Evolutionary conservation across 2,113 vertebrate genomes (phyloP).

Genomic region (Bos indicus): DNA sequence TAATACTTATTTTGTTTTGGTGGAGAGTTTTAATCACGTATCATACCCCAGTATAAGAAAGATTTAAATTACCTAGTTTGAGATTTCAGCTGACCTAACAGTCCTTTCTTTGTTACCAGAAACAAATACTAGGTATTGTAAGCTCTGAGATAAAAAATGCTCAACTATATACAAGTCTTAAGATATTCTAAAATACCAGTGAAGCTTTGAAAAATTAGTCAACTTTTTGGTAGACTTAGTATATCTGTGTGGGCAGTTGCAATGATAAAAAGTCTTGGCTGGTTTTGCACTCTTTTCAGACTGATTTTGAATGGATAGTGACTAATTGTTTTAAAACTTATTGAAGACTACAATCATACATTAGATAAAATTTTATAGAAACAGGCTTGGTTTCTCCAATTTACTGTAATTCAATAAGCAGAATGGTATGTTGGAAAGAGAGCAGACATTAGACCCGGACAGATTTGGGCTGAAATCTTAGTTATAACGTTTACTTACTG

Average conservation of each 20-base stretch:
- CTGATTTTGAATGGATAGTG: not conserved
- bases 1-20: not conserved
- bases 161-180: not conserved
- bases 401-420: not conserved
- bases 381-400: not conserved
- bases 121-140: not conserved
- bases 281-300: not conserved
- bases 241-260: not conserved
- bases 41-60: not conserved
- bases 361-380: constrained; percentile 7
- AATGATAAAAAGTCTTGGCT: not conserved
- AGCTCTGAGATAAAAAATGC: not conserved
- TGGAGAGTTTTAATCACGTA: not conserved
- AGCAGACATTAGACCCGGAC: not conserved
- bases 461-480: not conserved
- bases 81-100: not conserved
- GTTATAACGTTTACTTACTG: not conserved
- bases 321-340: not conserved
- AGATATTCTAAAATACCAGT: not conserved
- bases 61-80: not conserved
- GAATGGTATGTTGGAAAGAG: not conserved
- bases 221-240: not conserved
- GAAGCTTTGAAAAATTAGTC: not conserved
- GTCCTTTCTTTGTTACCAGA: not conserved
- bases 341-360: not conserved